A percentile compares a stretch with the other conserved stretches of the same genome.
These are phyloP conservation scores for Caenorhabditis japonica DNA, from an alignment of 2,888 invertebrate genomes.

Conservation along the genomic window DNA sequence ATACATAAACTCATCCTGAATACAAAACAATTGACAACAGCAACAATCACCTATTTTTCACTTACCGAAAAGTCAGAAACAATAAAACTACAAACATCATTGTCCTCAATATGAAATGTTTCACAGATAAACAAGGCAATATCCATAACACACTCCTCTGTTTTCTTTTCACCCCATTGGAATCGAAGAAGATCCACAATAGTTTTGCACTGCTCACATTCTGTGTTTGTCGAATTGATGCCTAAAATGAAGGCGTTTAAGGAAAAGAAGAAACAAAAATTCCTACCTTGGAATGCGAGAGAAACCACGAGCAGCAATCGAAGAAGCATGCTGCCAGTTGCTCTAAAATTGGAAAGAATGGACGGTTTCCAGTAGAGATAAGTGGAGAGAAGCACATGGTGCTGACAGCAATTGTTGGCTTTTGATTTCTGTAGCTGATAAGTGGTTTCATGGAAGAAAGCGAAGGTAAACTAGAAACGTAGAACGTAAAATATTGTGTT, in stretches of 20 bases:
- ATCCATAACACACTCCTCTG: slow-evolving; percentile 62
- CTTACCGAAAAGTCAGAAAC: slow-evolving; percentile 60
- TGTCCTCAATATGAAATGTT: slow-evolving; percentile 64
- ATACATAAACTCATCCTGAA: slow-evolving; percentile 70
- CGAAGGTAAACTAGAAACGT: too few relatives aligned
- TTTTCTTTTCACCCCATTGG: slow-evolving; percentile 60
- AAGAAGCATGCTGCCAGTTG: slow-evolving; percentile 23
- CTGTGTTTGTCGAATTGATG: slow-evolving; percentile 9
- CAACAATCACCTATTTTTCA: neutral
- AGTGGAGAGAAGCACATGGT: slow-evolving; percentile 43
- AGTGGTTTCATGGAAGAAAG: neutral
- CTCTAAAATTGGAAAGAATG: slow-evolving; percentile 15
- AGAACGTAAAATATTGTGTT: too few relatives aligned
- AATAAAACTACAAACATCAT: slow-evolving; percentile 67
- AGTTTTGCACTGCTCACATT: slow-evolving; percentile 53
- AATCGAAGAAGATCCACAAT: slow-evolving; percentile 58
- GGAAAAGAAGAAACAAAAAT: neutral
- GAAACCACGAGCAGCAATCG: slow-evolving; percentile 38
- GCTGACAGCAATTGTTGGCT: slow-evolving; percentile 16
- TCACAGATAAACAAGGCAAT: slow-evolving; percentile 62
- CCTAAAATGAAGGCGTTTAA: slow-evolving; percentile 14
- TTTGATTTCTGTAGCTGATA: slow-evolving; percentile 24
- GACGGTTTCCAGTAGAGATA: slow-evolving; percentile 47
- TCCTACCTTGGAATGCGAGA: slow-evolving; percentile 39
- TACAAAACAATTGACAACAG: neutral